Percentiles rank a stretch among this genome's conserved stretches.
Evolutionary conservation across 2,888 invertebrate species (phyloP).

Genomic region (Hipparchia sbordonii): DNA sequence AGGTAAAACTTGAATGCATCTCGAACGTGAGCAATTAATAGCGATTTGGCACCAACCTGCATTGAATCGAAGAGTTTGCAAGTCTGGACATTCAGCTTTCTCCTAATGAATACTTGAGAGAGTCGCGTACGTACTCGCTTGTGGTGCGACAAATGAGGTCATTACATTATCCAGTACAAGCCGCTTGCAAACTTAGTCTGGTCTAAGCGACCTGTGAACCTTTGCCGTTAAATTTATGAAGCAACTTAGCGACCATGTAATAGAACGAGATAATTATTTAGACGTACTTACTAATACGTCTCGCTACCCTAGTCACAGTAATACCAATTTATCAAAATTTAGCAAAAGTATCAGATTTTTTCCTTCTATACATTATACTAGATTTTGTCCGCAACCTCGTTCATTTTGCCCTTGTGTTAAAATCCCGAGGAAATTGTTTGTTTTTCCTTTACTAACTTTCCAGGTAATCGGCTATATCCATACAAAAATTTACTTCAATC

Average conservation of each 20-base stretch:
- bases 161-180: conserved; percentile 42
- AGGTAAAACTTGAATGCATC: conserved; percentile 38
- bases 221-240: conserved; percentile 28
- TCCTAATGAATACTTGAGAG: conserved; percentile 56
- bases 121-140: conserved; percentile 46
- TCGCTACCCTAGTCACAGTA: no score
- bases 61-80: conserved; percentile 49
- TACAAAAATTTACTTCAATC: no score
- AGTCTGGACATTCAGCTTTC: conserved; percentile 48
- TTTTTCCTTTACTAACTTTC: no score
- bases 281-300: background rate
- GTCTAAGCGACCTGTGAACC: conserved; percentile 40
- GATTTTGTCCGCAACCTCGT: no score
- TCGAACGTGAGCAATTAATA: conserved; percentile 51
- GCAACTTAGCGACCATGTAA: conserved; percentile 20
- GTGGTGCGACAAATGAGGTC: conserved; percentile 48
- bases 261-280: conserved; percentile 7
- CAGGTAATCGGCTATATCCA: no score
- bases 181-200: conserved; percentile 48
- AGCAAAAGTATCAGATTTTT: background rate
- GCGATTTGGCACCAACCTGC: conserved; percentile 54
- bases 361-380: background rate
- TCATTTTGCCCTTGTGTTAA: no score
- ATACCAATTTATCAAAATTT: background rate
- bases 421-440: no score